Evolutionary conservation across 2,888 invertebrate species (phyloP).

Genomic region (Meghimatium bilineatum): DNA sequence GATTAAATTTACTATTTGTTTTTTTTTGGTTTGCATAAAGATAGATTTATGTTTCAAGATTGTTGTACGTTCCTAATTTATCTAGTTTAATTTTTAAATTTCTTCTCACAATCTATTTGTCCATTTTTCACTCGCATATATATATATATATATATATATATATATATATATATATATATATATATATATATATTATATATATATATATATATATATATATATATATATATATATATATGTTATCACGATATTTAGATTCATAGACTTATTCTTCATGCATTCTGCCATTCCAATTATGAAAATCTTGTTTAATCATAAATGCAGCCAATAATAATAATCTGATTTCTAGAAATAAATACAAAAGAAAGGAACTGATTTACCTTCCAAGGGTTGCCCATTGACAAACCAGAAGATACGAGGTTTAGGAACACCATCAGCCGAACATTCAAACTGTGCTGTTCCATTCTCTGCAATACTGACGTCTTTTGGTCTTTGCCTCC

Average conservation of each 20-base stretch:
- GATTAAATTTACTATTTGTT: no score
- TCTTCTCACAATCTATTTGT: not conserved
- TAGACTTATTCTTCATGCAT: no score
- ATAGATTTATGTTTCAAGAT: no score
- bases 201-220: not conserved
- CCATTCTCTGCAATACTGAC: slow-evolving; percentile 93
- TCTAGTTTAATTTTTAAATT: not conserved
- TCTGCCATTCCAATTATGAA: no score
- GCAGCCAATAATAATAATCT: no score
- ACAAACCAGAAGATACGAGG: slow-evolving; percentile 95
- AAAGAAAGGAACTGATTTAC: slow-evolving; percentile 64
- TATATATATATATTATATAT: not conserved
- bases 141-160: not conserved
- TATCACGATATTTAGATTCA: no score
- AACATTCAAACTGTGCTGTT: slow-evolving; percentile 89
- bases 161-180: not conserved
- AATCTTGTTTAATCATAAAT: no score
- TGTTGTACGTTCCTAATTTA: no score
- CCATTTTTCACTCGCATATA: not conserved
- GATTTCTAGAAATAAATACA: not conserved
- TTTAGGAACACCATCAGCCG: slow-evolving; percentile 91
- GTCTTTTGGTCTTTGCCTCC: slow-evolving; percentile 91
- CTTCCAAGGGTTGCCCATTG: slow-evolving; percentile 87
- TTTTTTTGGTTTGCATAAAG: no score
- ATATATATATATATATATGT: not conserved